phyloP scores from a whole-genome alignment of 1,140 invertebrate genomes.

The Brachionus rubens region DNA sequence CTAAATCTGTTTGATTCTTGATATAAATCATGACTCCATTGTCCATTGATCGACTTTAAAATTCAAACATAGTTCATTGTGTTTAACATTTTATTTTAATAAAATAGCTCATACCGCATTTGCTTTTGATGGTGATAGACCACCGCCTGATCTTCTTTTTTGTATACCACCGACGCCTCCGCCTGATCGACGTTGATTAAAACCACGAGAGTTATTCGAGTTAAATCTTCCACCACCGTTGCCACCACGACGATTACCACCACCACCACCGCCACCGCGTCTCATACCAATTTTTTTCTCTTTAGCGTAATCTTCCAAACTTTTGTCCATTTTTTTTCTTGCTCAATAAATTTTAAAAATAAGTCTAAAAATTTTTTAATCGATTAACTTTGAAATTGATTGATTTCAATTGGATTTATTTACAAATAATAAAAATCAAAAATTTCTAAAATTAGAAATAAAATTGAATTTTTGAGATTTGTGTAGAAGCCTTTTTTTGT shows the following conservation, averaged over 20 bases:
- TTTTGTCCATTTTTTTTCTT: slow-evolving; percentile 30
- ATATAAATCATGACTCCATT: slow-evolving; percentile 46
- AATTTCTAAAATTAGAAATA: no score
- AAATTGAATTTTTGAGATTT: no score
- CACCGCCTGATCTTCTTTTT: slow-evolving; percentile 26
- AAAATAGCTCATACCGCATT: background rate
- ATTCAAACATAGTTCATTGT: no score
- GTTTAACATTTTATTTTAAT: background rate
- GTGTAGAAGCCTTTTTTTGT: no score
- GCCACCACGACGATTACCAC: slow-evolving; percentile 3
- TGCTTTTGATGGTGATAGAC: slow-evolving; percentile 16
- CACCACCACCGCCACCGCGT: background rate
- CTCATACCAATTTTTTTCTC: slow-evolving; percentile 21
- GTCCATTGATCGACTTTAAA: slow-evolving; percentile 37
- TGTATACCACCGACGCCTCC: background rate
- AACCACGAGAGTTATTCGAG: background rate
- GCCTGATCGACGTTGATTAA: background rate
- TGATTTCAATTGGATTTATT: no score
- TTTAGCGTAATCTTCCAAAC: slow-evolving; percentile 28
- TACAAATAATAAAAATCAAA: no score
- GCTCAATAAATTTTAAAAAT: no score
- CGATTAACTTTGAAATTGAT: no score
- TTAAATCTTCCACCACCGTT: no score
- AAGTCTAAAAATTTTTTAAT: no score
- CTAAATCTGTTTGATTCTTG: background rate